Evolutionary conservation across 1,140 invertebrate genomes (phyloP), one percentile per base, ranked within the genome.

Genomic region (Micrasema longulum): DNA sequence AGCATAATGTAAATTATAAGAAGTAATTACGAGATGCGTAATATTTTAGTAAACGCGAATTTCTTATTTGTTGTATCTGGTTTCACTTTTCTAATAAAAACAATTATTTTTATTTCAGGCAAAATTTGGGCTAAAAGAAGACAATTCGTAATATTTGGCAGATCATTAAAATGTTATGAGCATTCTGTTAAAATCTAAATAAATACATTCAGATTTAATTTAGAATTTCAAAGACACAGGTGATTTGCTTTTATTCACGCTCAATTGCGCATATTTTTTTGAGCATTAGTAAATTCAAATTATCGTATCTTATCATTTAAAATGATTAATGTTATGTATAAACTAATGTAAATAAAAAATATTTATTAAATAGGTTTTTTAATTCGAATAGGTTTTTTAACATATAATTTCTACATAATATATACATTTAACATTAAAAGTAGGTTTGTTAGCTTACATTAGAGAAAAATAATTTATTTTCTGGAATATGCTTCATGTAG

Each of bases 401-500:
- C 7, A 31, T 31, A 4, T 31, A 2, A 31, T 31, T 31, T 4
- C 2, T 31, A 31, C 26, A 2, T 31, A n/a, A n/a, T n/a, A 31
- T 31, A 31, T 31, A 31, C 26, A 31, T 31, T 31, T 31, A 4
- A 31, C 26, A 7, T 31, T 31, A 31, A 31, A 31, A 31, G 26
- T 31, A 31, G 7, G 23, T 55, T 55, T 16, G 7, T 66, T 52
- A 68, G n/a, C 1, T 45, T 20, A 66, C n/a, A 36, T 23, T 65
- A 11, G 60, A 62, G 52, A 75, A 75, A 47, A 45, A 69, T 14
- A 66, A 31, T 73, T 72, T 43, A 66, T 69, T 36, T 20, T 23
- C n/a, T 11, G 77, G 60, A 14, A 81, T 68, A 79, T 88, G 87
- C 77, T 84, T 87, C 23, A 92, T 81, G 79, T 87, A 91, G 26